These are phyloP conservation scores for Trachurus trachurus DNA, from an alignment of 2,797 vertebrate genomes.

Conservation along the genomic window DNA sequence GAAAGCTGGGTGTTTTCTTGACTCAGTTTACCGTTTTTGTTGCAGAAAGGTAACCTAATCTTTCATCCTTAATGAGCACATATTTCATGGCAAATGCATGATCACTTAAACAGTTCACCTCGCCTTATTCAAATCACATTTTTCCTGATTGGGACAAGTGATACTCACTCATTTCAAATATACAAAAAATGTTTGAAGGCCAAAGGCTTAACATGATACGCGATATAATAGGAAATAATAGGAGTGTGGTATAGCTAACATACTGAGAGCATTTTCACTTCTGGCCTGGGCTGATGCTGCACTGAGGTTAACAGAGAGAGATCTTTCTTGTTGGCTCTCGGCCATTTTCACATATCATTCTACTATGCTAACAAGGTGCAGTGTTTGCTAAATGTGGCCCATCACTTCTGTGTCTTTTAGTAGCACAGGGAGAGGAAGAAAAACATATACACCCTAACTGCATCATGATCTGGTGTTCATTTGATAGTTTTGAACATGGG, in stretches of 20 bases:
- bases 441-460: constrained; percentile 62
- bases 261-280: constrained; percentile 72
- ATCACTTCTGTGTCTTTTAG: constrained; percentile 70
- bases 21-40: constrained; percentile 77
- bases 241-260: constrained; percentile 60
- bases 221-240: constrained; percentile 64
- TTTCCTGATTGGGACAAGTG: constrained; percentile 72
- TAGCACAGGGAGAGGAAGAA: constrained; percentile 65
- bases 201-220: constrained; percentile 76
- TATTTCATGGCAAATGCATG: constrained; percentile 87
- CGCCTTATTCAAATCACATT: constrained; percentile 83
- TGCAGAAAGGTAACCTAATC: constrained; percentile 78
- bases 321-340: constrained; percentile 47
- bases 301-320: constrained; percentile 40
- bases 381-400: constrained; percentile 69
- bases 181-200: constrained; percentile 66
- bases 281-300: constrained; percentile 51
- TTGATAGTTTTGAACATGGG: constrained; percentile 86
- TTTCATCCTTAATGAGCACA: constrained; percentile 81
- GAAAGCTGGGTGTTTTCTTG: constrained; percentile 66
- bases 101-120: constrained; percentile 86
- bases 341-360: constrained; percentile 55
- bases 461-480: constrained; percentile 86
- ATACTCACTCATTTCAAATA: constrained; percentile 70
- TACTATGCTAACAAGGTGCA: constrained; percentile 65